Evolutionary conservation across 2,888 invertebrate genomes (phyloP).

Genomic region (Oegoconia quadripuncta): DNA sequence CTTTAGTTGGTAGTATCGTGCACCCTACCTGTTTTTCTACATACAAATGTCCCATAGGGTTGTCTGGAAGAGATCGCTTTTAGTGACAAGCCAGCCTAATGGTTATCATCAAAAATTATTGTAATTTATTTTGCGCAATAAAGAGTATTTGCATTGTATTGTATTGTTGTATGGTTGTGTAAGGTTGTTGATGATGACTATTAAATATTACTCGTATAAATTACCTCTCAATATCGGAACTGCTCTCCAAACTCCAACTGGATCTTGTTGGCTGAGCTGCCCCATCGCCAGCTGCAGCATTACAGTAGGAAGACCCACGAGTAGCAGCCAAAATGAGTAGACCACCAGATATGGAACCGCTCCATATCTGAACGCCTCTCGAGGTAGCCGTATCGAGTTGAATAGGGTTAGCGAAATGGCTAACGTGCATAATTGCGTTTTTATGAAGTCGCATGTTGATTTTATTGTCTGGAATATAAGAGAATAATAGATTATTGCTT

Average conservation of each 20-base stretch:
- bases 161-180: no score
- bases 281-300: constrained; percentile 82
- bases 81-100: no score
- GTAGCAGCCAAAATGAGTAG: constrained; percentile 78
- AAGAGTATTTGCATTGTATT: no score
- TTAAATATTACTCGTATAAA: constrained; percentile 11
- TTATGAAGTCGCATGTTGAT: constrained; percentile 53
- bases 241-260: constrained; percentile 83
- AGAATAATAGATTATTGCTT: neutral
- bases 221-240: constrained; percentile 83
- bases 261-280: constrained; percentile 82
- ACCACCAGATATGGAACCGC: constrained; percentile 81
- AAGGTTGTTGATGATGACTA: no score
- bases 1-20: no score
- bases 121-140: no score
- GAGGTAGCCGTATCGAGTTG: constrained; percentile 80
- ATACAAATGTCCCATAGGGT: no score
- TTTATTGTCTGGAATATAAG: constrained; percentile 53
- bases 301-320: constrained; percentile 79
- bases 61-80: no score
- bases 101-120: no score
- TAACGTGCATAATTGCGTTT: constrained; percentile 75
- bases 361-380: constrained; percentile 79
- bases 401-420: constrained; percentile 80
- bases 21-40: no score